These are phyloP conservation scores for Nannobrachium achirus DNA, from an alignment of 2,113 vertebrate species.

Conservation along the genomic window DNA sequence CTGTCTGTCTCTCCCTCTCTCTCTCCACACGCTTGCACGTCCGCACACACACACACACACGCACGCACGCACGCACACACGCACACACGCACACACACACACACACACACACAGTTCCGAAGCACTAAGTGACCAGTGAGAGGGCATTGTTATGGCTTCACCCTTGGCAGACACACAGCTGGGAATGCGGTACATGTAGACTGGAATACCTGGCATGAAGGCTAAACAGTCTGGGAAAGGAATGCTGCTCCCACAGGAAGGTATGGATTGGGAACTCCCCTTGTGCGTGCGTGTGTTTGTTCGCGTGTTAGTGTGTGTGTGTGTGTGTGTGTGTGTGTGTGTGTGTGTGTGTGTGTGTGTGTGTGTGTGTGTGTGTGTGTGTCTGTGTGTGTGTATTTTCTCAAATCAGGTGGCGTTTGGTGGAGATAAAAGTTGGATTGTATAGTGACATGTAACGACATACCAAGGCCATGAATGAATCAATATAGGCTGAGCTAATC, in stretches of 20 bases:
- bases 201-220: constrained; percentile 65
- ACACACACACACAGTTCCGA: constrained; percentile 26
- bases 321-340: background rate
- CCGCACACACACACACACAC: constrained; percentile 12
- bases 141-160: constrained; percentile 64
- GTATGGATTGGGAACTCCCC: constrained; percentile 52
- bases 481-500: constrained; percentile 31
- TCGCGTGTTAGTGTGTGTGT: constrained; percentile 8
- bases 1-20: too few relatives aligned
- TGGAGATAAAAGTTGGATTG: constrained; percentile 21
- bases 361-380: background rate
- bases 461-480: constrained; percentile 18
- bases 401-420: background rate
- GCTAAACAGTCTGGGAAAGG: constrained; percentile 49
- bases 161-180: constrained; percentile 67
- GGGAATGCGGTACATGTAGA: constrained; percentile 64
- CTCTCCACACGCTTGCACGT: background rate
- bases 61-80: background rate
- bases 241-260: constrained; percentile 66
- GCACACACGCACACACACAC: constrained; percentile 18
- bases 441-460: background rate
- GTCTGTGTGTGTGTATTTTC: background rate
- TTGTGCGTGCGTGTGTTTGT: constrained; percentile 9
- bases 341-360: background rate
- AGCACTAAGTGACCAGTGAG: constrained; percentile 37